A percentile compares a stretch with the other conserved stretches of the same genome.
Evolutionary conservation across 30 jellyfish, hydroid and myxozoan species (phyloP).

Genomic region (Sanderia malayensis): DNA sequence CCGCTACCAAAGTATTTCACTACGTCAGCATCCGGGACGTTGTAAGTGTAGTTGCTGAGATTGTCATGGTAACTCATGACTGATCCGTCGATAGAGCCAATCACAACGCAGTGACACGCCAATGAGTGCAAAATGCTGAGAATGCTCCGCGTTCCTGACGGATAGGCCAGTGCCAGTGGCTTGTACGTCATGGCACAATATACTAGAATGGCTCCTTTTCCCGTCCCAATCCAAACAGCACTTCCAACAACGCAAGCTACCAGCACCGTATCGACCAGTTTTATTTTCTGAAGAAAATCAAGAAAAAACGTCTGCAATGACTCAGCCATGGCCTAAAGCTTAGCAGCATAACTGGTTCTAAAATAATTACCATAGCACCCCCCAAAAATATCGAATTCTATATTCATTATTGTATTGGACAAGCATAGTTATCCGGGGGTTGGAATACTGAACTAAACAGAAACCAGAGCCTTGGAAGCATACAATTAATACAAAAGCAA

Average conservation of each 20-base stretch:
- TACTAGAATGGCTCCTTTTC: constrained; percentile 73
- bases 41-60: constrained; percentile 40
- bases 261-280: constrained; percentile 43
- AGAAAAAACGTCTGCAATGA: too few species aligned
- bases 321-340: too few species aligned
- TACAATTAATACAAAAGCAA: too few species aligned
- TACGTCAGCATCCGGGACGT: constrained; percentile 45
- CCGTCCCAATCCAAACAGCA: constrained; percentile 89
- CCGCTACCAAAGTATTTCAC: constrained; percentile 27
- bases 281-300: constrained; percentile 47
- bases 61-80: constrained; percentile 66
- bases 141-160: constrained; percentile 55
- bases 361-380: too few species aligned
- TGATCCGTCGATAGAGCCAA: constrained; percentile 69
- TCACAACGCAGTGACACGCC: constrained; percentile 70
- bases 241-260: constrained; percentile 92
- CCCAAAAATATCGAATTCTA: too few species aligned
- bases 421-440: too few species aligned
- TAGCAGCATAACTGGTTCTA: too few species aligned
- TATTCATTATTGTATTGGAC: too few species aligned
- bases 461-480: too few species aligned
- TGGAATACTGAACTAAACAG: too few species aligned
- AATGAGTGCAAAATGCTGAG: constrained; percentile 81
- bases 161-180: constrained; percentile 84
- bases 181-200: constrained; percentile 77